A percentile compares a stretch with the other conserved stretches of the same genome.
Evolutionary conservation across 2,113 vertebrate species (phyloP).

Genomic region (Malurus elegans): DNA sequence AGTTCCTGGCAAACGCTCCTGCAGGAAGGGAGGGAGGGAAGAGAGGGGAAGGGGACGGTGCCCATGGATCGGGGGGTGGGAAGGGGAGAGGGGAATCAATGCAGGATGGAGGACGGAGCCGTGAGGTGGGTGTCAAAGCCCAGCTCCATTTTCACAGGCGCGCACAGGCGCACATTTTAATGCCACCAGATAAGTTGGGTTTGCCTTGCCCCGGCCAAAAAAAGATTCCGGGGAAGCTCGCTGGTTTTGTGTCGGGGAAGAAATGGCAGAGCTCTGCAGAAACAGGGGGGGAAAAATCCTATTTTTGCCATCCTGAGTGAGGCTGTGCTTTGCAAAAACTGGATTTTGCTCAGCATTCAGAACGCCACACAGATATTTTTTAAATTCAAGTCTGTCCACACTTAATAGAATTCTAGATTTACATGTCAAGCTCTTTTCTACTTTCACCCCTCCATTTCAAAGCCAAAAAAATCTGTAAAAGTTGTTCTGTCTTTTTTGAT

Average conservation of each 20-base stretch:
- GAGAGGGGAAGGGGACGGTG: neutral
- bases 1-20: conserved; percentile 66
- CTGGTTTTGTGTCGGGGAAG: neutral
- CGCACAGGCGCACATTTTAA: conserved; percentile 37
- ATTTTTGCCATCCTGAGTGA: neutral
- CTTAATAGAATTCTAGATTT: neutral
- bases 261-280: neutral
- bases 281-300: neutral
- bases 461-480: neutral
- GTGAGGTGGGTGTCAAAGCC: conserved; percentile 71
- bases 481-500: neutral
- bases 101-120: conserved; percentile 40
- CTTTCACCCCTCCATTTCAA: neutral
- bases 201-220: neutral
- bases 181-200: conserved; percentile 11
- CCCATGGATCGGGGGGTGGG: neutral
- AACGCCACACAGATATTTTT: neutral
- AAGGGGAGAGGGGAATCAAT: conserved; percentile 41
- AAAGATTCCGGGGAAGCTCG: neutral
- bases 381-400: neutral
- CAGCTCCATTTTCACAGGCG: neutral
- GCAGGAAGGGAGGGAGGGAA: neutral
- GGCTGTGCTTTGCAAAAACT: neutral
- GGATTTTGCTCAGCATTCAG: neutral
- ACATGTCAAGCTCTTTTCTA: neutral